These are phyloP conservation scores for Gastrophysa polygoni DNA, from an alignment of 2,888 invertebrate genomes.

Conservation along the genomic window DNA sequence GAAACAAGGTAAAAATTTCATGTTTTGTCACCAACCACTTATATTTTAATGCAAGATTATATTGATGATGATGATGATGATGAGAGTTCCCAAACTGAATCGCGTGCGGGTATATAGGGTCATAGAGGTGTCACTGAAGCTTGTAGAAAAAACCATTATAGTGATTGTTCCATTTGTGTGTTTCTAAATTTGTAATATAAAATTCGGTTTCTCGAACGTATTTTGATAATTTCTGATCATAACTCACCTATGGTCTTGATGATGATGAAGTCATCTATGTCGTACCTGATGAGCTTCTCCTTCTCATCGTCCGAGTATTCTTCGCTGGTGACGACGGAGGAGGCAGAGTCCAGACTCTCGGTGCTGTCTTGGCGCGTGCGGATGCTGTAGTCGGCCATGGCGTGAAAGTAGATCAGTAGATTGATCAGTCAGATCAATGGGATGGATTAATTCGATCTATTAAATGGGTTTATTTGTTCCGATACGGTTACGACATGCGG, in stretches of 20 bases:
- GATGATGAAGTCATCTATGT: conserved; percentile 81
- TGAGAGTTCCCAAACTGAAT: no score
- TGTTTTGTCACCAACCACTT: no score
- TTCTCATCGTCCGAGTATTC: conserved; percentile 63
- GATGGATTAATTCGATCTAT: background rate
- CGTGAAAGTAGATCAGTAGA: conserved; percentile 29
- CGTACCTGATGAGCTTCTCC: conserved; percentile 60
- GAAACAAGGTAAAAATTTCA: no score
- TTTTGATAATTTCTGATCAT: background rate
- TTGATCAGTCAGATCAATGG: conserved; percentile 12
- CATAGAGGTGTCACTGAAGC: no score
- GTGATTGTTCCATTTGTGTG: no score
- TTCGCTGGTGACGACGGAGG: conserved; percentile 60
- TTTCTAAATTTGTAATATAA: no score
- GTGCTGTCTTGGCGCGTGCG: conserved; percentile 55
- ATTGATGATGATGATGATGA: no score
- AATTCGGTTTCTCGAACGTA: no score
- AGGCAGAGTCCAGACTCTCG: conserved; percentile 53
- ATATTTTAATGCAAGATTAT: no score
- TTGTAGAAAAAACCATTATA: no score
- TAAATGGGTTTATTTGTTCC: background rate
- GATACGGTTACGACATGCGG: conserved; percentile 1
- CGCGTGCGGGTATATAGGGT: no score
- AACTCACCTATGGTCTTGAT: conserved; percentile 85
- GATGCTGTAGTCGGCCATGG: conserved; percentile 48